These are phyloP conservation scores for Fulmarus glacialis DNA, from an alignment of 2,113 vertebrate species.

Conservation along the genomic window DNA sequence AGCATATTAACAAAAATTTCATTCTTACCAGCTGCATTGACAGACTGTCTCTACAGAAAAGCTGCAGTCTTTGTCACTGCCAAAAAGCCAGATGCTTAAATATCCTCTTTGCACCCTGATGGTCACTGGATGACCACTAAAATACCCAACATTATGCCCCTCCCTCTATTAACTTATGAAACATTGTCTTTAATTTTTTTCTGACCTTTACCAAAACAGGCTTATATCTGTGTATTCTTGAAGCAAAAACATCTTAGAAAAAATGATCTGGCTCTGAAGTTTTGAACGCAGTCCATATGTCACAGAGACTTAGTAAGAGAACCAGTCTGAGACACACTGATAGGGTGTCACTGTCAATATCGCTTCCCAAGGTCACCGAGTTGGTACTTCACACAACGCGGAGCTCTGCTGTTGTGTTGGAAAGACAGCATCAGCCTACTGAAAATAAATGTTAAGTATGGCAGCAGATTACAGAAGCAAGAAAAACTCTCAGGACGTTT, in stretches of 20 bases:
- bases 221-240: neutral
- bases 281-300: neutral
- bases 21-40: neutral
- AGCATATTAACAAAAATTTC: neutral
- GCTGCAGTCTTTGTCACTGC: neutral
- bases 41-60: neutral
- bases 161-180: neutral
- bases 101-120: neutral
- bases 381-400: neutral
- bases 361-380: neutral
- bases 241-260: neutral
- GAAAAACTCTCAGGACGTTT: neutral
- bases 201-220: neutral
- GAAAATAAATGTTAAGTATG: neutral
- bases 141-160: neutral
- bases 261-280: neutral
- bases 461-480: neutral
- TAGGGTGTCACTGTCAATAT: neutral
- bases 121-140: neutral
- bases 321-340: neutral
- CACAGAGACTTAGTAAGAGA: neutral
- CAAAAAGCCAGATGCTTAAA: neutral
- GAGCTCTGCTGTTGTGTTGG: neutral
- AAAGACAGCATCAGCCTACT: neutral
- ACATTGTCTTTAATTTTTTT: neutral